Evolutionary conservation across 2,888 invertebrate genomes (phyloP), one percentile per base, ranked within the genome.

Genomic region (Crepidodera aurea): DNA sequence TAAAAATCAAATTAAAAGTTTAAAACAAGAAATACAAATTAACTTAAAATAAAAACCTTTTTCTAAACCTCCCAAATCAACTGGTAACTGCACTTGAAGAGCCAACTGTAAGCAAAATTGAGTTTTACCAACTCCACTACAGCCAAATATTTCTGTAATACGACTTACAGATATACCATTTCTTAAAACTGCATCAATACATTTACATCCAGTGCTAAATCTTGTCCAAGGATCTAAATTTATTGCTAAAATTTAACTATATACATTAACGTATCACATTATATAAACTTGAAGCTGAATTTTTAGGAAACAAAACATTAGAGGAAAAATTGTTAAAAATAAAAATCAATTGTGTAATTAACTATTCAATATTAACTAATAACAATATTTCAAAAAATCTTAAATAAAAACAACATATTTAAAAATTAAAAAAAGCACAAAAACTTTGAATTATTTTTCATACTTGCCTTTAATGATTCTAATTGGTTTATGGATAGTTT

Each of bases 81-180:
- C 42, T 1, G 86, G 83, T 65, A 85, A 79, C 79, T 91, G 91
- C 63, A 86, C 87, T 61, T 85, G 85, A 15, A 91, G 80, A 29
- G 88, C 84, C 22, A 91, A 78, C 79, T 92, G 92, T 51, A 94
- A 81, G 68, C 88, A 90, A 40, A 93, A 75, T 78, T 94, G 94
- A 0, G 93, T 93, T 83, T 94, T 94, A 4, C 93, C 93, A 71
- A 86, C 84, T 12, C 91, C 90, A 82, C 91, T 91, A 78, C 89
- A 88, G n/a, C 93, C 94, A 77, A 86, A 88, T 70, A 94, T 82
- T 83, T 94, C 93, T 58, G 89, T 90, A 51, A 94, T 84, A 19
- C 90, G 88, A 66, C 86, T 85, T 69, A 81, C 81, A 44, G 87
- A 81, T 60, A 93, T 83, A 25, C 94, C 94, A 59, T 92, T 92